phyloP scores from a whole-genome alignment of 2,113 vertebrate species.

The Gulo gulo region DNA sequence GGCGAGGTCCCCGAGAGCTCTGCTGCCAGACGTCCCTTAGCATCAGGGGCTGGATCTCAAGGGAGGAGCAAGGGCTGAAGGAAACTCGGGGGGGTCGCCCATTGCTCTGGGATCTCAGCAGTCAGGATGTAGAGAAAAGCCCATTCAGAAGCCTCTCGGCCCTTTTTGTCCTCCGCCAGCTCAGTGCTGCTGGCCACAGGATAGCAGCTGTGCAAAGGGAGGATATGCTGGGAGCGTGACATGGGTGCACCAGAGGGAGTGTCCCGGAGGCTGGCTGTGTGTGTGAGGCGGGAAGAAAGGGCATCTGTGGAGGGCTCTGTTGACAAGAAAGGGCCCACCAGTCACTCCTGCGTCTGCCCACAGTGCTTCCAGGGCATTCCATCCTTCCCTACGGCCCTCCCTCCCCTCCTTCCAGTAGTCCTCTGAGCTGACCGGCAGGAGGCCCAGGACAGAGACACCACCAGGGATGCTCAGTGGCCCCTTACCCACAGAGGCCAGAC shows the following conservation, averaged over 20 bases:
- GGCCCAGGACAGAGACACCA: neutral
- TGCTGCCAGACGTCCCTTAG: neutral
- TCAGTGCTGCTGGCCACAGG: neutral
- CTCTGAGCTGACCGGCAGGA: neutral
- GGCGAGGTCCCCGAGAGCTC: neutral
- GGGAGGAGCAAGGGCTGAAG: neutral
- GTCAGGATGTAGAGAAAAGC: neutral
- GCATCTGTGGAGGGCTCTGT: neutral
- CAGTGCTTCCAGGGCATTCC: neutral
- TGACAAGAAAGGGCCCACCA: neutral
- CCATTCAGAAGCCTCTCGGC: neutral
- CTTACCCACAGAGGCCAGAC: neutral
- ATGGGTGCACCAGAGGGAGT: neutral
- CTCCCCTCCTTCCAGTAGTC: neutral
- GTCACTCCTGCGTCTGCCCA: too few relatives aligned
- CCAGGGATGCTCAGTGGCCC: neutral
- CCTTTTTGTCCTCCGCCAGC: neutral
- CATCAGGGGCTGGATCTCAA: neutral
- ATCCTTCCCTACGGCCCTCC: neutral
- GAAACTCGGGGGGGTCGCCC: fast-evolving
- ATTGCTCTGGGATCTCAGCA: neutral
- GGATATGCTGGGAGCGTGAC: neutral
- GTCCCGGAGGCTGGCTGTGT: neutral
- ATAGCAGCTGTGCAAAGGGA: neutral
- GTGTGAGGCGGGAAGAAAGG: neutral